phyloP scores from a whole-genome alignment of 2,113 vertebrate genomes.

The Lepidothrix coronata region DNA sequence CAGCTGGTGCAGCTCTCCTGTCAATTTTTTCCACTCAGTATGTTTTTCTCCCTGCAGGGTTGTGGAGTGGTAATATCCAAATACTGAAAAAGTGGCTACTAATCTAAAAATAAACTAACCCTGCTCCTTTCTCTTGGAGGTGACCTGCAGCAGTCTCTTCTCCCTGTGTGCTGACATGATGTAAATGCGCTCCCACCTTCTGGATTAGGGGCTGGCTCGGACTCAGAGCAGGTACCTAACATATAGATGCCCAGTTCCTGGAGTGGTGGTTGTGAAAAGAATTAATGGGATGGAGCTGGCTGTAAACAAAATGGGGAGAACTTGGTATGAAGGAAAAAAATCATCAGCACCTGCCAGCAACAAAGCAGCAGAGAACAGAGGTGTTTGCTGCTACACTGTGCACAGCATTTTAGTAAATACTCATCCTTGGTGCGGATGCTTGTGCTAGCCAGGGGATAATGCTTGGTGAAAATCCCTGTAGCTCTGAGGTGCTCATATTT shows the following conservation, averaged over 20 bases:
- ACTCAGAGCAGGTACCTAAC: not conserved
- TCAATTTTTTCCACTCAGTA: not conserved
- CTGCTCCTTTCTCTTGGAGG: not conserved
- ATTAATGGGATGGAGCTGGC: not conserved
- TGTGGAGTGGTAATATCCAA: not conserved
- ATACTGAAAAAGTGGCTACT: not conserved
- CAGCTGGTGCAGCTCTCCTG: not conserved
- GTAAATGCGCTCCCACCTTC: not conserved
- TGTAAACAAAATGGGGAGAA: not conserved
- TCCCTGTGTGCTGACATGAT: accelerated
- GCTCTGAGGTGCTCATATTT: not conserved
- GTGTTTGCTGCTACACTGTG: not conserved
- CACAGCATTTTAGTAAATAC: not conserved
- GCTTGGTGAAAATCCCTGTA: not conserved
- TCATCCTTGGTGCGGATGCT: not conserved
- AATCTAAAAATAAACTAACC: not conserved
- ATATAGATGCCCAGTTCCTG: not conserved
- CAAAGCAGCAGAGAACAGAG: not conserved
- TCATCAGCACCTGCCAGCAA: not conserved
- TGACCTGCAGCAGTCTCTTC: not conserved
- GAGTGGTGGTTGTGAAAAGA: not conserved
- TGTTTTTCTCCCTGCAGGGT: not conserved
- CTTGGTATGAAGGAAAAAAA: not conserved
- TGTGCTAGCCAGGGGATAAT: not conserved
- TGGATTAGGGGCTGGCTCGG: not conserved